These are phyloP conservation scores for Aphelinus certus DNA, from an alignment of 1,140 invertebrate species.

Conservation along the genomic window DNA sequence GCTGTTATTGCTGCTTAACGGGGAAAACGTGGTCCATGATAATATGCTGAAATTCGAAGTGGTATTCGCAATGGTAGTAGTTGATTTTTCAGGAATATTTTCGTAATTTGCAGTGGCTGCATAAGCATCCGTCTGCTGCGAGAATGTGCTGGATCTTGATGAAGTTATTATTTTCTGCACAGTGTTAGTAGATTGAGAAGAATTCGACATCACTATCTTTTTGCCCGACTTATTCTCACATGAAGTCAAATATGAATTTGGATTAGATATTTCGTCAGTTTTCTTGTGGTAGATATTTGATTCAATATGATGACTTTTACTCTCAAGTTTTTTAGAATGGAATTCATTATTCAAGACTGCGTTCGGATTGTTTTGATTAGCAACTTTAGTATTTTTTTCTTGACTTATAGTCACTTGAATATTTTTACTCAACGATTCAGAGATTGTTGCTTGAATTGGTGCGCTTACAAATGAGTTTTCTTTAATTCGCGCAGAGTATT, in stretches of 20 bases:
- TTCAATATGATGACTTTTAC: constrained; percentile 10
- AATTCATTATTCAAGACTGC: constrained; percentile 20
- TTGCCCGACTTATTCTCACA: constrained; percentile 40
- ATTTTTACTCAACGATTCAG: constrained; percentile 24
- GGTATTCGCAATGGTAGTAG: constrained; percentile 61
- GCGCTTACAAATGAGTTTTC: constrained; percentile 21
- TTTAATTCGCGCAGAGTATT: constrained; percentile 28
- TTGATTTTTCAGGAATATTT: constrained; percentile 52
- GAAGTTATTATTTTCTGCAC: constrained; percentile 11
- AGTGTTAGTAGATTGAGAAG: constrained; percentile 23
- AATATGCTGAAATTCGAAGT: constrained; percentile 64
- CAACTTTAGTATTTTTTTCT: constrained; percentile 19
- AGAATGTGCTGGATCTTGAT: constrained; percentile 43
- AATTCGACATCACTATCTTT: constrained; percentile 10
- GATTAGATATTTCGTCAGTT: constrained; percentile 6
- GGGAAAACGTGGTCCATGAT: constrained; percentile 64
- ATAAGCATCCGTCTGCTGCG: constrained; percentile 52
- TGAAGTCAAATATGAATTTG: constrained; percentile 40
- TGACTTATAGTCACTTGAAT: constrained; percentile 19
- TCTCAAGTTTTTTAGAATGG: constrained; percentile 27
- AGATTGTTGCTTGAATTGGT: neutral
- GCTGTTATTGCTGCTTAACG: constrained; percentile 47
- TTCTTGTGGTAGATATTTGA: constrained; percentile 30
- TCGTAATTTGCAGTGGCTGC: constrained; percentile 56
- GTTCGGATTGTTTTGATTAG: constrained; percentile 24